Percentiles rank a stretch among this genome's conserved stretches.
These are phyloP conservation scores for Araneus ventricosus DNA, from an alignment of 1,140 invertebrate species.

Conservation along the genomic window DNA sequence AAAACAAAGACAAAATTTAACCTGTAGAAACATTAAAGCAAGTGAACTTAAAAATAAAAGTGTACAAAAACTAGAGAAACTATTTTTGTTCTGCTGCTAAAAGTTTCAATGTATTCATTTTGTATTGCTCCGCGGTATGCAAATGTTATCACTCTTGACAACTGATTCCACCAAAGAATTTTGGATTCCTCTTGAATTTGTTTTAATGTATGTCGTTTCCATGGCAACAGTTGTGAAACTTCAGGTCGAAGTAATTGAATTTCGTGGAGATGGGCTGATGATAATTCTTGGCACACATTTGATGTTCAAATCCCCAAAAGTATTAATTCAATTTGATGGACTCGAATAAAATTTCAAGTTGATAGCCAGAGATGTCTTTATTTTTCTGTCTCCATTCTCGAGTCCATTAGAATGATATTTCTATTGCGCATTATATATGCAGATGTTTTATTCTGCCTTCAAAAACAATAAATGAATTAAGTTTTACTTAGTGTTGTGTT, in stretches of 20 bases:
- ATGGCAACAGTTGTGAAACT: neutral
- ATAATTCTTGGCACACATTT: neutral
- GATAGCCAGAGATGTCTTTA: neutral
- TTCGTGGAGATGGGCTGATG: neutral
- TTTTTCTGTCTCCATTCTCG: neutral
- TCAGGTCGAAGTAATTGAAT: neutral
- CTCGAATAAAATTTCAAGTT: neutral
- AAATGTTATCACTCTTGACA: constrained; percentile 39
- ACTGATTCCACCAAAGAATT: neutral
- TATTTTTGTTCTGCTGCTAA: too few species aligned
- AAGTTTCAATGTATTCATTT: neutral
- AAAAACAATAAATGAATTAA: too few species aligned
- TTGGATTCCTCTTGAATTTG: neutral
- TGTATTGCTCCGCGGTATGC: neutral
- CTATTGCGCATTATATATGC: too few species aligned
- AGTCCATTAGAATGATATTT: too few species aligned
- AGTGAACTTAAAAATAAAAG: too few species aligned
- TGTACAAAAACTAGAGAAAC: too few species aligned
- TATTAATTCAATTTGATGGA: neutral
- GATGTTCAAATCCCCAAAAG: neutral
- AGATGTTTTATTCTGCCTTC: too few species aligned
- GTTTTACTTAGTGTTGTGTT: too few species aligned
- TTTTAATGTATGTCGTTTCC: neutral
- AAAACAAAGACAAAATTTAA: too few species aligned
- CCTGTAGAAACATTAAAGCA: too few species aligned